Base-by-base conservation (phyloP, 2,113 vertebrate genomes). In the Meleagris gallopavo region DNA sequence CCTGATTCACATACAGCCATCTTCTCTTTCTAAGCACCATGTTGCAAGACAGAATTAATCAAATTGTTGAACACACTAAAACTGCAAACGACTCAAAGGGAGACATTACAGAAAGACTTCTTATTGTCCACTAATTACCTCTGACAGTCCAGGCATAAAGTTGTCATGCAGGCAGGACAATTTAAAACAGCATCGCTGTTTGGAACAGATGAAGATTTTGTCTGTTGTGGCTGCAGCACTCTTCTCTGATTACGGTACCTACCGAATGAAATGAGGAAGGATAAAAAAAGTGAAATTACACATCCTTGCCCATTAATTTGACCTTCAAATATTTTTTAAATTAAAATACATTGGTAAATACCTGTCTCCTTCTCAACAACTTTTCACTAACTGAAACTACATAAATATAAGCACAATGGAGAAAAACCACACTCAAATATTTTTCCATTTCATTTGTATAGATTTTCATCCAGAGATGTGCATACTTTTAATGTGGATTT, bases 151-250 rank as follows among this genome's bases (percentile, higher is more conserved):
- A 99, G 97, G 86, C 99, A 99, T 17, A 99, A 96, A 0, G 99
- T 99, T 5, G 98, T 99, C 99, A 99, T 99, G 94, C 99, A 99
- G 48, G 99, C 98, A 24, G 99, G 99, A 84, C 99, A 99, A 96
- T 99, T 99, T 84, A 99, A 97, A 58, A 99, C 96, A 45, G 99
- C 99, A 65, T 99, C 99, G 17, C 99, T 99, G 43, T 94, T 98
- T 30, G 98, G 98, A 71, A 98, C 96, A 55, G 95, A 91, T 50
- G 83, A 76, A 75, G 83, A 82, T 69, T 88, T 95, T 54, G 34
- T 5, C 27, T 88, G 97, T 3, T 94, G 79, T 83, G 89, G 96
- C 1, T 79, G 82, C 4, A 12, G 85, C 4, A 6, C 58, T 93
- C 74, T 95, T 70, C 97, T 98, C 10, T 98, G 97, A 70, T 86